Evolutionary conservation across 2,888 invertebrate genomes (phyloP), one percentile per base, ranked within the genome.

Genomic region (Polymixis lichenea): DNA sequence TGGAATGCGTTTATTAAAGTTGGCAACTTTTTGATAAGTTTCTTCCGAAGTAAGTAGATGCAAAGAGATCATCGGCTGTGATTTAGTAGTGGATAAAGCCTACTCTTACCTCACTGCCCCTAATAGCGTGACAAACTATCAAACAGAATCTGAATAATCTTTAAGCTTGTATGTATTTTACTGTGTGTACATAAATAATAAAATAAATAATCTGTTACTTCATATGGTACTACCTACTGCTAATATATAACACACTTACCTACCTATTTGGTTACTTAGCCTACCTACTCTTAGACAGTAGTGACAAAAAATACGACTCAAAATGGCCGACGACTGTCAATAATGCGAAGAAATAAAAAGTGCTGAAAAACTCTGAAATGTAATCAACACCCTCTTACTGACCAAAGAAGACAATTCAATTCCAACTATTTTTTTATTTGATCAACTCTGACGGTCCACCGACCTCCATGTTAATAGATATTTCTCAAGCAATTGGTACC

Each of bases 401-500:
- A 55, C 78, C 76, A 51, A 75, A 80, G 83, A 88, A 87, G 80
- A 86, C 73, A 75, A 87, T 87, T 86, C 78, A 56, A 87, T 88
- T 88, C 87, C 82, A 77, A 77, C 82, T 88, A 89, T 90, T 46
- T 91, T 62, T 91, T 90, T 87, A 86, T 91, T 90, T 88, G 90
- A 92, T 93, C 88, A 88, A 86, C 86, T 85, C 78, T 84, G 90
- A 91, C 91, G 85, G 76, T 87, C 90, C 93, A 92, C 91, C 87
- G 73, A 82, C 91, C 92, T 90, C 90, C 91, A 89, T 88, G 91
- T 90, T 92, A 94, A 95, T 93, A 93, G n/a, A 94, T 93, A 94
- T 95, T 93, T 93, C 92, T 88, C 89, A 90, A 91, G 93, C 94
- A 94, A 95, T 95, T 95, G 94, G 91, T 92, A 94, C 92, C 95